Evolutionary conservation across 2,888 invertebrate genomes (phyloP).

Genomic region (Pantelozetes paolii): DNA sequence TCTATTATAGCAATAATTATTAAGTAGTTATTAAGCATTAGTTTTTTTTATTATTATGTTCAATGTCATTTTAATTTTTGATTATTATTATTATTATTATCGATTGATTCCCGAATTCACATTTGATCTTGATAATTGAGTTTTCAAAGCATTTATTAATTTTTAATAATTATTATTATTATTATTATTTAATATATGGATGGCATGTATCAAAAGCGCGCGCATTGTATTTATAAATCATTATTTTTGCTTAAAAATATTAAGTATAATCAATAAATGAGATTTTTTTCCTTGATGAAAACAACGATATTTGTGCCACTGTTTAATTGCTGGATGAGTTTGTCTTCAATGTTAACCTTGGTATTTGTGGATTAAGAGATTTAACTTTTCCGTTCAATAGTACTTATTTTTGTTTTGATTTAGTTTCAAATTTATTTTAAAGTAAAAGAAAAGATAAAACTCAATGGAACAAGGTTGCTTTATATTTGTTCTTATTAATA

Average conservation of each 20-base stretch:
- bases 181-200: slow-evolving; percentile 31
- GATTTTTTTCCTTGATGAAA: neutral
- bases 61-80: neutral
- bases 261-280: no score
- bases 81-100: neutral
- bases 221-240: slow-evolving; percentile 31
- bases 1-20: neutral
- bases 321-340: no score
- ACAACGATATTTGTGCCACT: no score
- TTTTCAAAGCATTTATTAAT: neutral
- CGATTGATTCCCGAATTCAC: slow-evolving; percentile 1
- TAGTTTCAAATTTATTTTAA: no score
- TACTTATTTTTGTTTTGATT: no score
- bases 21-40: neutral
- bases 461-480: no score
- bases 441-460: no score
- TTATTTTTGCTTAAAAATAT: no score
- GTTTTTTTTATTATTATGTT: neutral
- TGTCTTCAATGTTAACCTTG: no score
- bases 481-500: no score
- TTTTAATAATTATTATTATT: slow-evolving; percentile 3
- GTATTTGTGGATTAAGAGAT: no score
- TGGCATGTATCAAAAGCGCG: slow-evolving; percentile 29
- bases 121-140: neutral
- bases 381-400: no score